Percentiles rank a stretch among this genome's conserved stretches.
These are phyloP conservation scores for Mythimna albipuncta DNA, from an alignment of 2,888 invertebrate genomes.

Conservation along the genomic window DNA sequence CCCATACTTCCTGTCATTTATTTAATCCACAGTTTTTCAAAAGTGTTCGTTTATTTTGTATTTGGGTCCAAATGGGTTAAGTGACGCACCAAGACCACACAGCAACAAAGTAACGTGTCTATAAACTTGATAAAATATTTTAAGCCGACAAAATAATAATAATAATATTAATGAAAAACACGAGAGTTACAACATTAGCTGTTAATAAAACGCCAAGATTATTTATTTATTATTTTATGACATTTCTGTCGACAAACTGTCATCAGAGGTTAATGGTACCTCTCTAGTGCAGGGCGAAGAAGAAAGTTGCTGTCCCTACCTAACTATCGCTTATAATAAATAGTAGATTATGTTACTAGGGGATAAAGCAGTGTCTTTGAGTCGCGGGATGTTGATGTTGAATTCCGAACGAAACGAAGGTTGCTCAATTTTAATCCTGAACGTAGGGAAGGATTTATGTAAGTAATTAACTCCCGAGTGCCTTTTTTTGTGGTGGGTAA, in stretches of 20 bases:
- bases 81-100: constrained; percentile 1
- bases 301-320: constrained; percentile 17
- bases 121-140: constrained; percentile 9
- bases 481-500: too few relatives aligned
- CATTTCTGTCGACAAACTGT: constrained; percentile 61
- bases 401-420: too few relatives aligned
- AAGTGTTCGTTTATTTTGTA: too few relatives aligned
- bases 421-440: too few relatives aligned
- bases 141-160: neutral
- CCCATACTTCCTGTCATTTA: too few relatives aligned
- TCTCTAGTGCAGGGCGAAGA: constrained; percentile 22
- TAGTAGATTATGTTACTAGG: too few relatives aligned
- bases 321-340: neutral
- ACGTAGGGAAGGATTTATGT: too few relatives aligned
- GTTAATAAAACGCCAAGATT: constrained; percentile 25
- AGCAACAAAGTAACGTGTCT: neutral
- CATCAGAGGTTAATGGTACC: constrained; percentile 34
- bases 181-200: constrained; percentile 15
- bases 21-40: too few relatives aligned
- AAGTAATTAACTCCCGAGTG: too few relatives aligned
- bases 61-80: too few relatives aligned
- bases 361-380: too few relatives aligned
- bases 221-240: constrained; percentile 57
- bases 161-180: neutral
- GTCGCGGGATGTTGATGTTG: too few relatives aligned